Evolutionary conservation across 1,140 invertebrate genomes (phyloP).

Genomic region (Drosophila obscura): DNA sequence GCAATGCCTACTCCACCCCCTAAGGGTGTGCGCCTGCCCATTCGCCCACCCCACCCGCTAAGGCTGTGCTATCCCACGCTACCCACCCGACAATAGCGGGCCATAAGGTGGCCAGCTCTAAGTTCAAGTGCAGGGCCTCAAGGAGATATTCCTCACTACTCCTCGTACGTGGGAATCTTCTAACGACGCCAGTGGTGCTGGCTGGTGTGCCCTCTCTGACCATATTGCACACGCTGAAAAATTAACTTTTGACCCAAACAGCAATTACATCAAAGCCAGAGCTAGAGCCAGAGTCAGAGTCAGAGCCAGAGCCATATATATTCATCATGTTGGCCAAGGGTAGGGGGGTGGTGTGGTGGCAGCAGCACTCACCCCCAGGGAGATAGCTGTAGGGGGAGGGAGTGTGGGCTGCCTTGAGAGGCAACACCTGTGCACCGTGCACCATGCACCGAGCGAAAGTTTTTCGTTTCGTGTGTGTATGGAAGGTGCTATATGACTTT

Average conservation of each 20-base stretch:
- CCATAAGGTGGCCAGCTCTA: slow-evolving; percentile 15
- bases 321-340: slow-evolving; percentile 36
- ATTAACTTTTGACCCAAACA: slow-evolving; percentile 78
- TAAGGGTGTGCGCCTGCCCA: not conserved
- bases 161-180: slow-evolving; percentile 72
- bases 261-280: slow-evolving; percentile 55
- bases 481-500: slow-evolving; percentile 77
- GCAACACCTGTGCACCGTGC: slow-evolving; percentile 68
- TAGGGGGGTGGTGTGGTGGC: slow-evolving; percentile 2
- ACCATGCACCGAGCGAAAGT: no score
- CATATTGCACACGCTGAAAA: slow-evolving; percentile 72
- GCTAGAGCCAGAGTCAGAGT: slow-evolving; percentile 1
- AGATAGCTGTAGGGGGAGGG: not conserved
- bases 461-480: not conserved
- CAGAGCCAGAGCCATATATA: slow-evolving; percentile 23
- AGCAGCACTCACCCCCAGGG: slow-evolving; percentile 38
- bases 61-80: slow-evolving; percentile 43
- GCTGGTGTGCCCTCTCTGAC: slow-evolving; percentile 36
- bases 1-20: slow-evolving; percentile 6
- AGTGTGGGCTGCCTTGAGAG: slow-evolving; percentile 63
- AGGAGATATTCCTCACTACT: slow-evolving; percentile 12
- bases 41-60: slow-evolving; percentile 11
- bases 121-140: slow-evolving; percentile 43
- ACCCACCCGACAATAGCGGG: slow-evolving; percentile 10
- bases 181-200: not conserved